These are phyloP conservation scores for Phlogophora meticulosa DNA, from an alignment of 2,888 invertebrate species.

Conservation along the genomic window DNA sequence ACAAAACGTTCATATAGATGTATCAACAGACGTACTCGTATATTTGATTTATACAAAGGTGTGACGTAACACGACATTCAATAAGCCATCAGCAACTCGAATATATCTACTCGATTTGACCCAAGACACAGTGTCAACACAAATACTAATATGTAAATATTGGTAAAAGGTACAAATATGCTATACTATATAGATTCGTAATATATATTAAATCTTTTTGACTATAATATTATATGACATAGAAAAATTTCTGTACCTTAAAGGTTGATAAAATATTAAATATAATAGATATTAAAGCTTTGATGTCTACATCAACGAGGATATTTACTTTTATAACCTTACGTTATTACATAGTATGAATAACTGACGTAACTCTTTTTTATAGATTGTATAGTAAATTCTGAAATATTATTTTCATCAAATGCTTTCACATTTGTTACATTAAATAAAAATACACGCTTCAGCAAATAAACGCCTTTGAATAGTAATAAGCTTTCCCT, in stretches of 20 bases:
- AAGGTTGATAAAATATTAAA: conserved; percentile 19
- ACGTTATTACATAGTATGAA: conserved; percentile 17
- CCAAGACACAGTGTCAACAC: conserved; percentile 4
- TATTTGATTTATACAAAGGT: conserved; percentile 35
- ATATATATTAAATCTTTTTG: conserved; percentile 31
- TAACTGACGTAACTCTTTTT: conserved; percentile 3
- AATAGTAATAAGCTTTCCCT: conserved; percentile 10
- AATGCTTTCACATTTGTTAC: background rate
- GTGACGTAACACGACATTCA: conserved; percentile 28
- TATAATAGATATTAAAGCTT: conserved; percentile 32
- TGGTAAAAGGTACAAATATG: conserved; percentile 4
- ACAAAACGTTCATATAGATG: background rate
- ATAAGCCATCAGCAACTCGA: conserved; percentile 18
- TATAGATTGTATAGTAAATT: background rate
- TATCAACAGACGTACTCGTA: conserved; percentile 1
- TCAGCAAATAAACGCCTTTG: background rate
- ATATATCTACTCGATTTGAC: conserved; percentile 20
- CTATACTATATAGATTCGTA: conserved; percentile 24
- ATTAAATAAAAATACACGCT: background rate
- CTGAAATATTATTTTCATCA: background rate
- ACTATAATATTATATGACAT: conserved; percentile 8
- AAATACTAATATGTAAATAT: background rate
- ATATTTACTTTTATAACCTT: conserved; percentile 20
- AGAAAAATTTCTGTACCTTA: conserved; percentile 20
- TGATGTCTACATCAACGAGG: conserved; percentile 27